These are phyloP conservation scores for Ephialtes manifestator DNA, from an alignment of 2,888 invertebrate genomes.

Conservation along the genomic window DNA sequence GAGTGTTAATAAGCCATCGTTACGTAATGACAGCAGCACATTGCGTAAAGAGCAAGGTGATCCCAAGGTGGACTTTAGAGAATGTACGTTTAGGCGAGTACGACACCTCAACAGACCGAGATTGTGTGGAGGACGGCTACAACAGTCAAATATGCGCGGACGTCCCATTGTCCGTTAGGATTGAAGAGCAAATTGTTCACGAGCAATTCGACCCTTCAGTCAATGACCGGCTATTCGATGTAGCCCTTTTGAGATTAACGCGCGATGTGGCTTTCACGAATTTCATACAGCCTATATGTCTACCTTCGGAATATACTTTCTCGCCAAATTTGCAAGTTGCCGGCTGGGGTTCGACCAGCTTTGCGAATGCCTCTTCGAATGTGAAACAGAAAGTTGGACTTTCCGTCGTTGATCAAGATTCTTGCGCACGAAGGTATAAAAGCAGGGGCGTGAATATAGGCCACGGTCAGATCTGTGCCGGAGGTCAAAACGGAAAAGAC, in stretches of 20 bases:
- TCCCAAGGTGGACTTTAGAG: constrained; percentile 89
- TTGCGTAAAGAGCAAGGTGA: constrained; percentile 89
- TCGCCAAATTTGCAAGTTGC: constrained; percentile 87
- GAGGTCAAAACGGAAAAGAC: constrained; percentile 90
- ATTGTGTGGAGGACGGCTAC: constrained; percentile 87
- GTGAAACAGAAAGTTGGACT: constrained; percentile 88
- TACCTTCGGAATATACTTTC: constrained; percentile 85
- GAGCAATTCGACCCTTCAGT: constrained; percentile 88
- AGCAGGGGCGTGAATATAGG: constrained; percentile 85
- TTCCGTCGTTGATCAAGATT: constrained; percentile 85
- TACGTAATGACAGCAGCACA: constrained; percentile 93
- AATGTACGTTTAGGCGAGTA: constrained; percentile 91
- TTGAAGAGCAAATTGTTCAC: constrained; percentile 90
- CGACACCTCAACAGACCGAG: constrained; percentile 88
- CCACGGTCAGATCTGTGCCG: constrained; percentile 90
- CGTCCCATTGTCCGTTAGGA: constrained; percentile 88
- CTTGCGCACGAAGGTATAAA: constrained; percentile 88
- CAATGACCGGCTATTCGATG: constrained; percentile 89
- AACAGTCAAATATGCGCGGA: constrained; percentile 87
- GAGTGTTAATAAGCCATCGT: constrained; percentile 89
- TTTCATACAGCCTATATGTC: constrained; percentile 88
- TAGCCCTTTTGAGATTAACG: constrained; percentile 90
- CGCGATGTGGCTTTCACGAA: constrained; percentile 87
- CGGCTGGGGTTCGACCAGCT: constrained; percentile 90
- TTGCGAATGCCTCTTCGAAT: constrained; percentile 85